Base-by-base conservation (phyloP, 2,888 invertebrate genomes). In the Dolichopus griseipennis region DNA sequence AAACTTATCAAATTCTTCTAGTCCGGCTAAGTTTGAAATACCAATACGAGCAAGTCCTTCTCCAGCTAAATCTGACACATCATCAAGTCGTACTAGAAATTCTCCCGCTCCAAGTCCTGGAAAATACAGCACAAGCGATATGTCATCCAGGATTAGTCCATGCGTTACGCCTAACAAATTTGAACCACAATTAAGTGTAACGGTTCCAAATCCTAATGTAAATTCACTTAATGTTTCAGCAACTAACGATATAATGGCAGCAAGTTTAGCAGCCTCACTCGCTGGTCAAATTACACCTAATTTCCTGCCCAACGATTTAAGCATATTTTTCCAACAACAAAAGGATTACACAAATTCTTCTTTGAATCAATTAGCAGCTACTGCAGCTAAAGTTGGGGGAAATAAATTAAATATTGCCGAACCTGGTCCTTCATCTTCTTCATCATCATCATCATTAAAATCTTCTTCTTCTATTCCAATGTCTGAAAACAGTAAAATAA, bases 1-100 rank as follows among this genome's bases (percentile, higher is more conserved):
- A 34, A 77, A 80, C 68, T 78, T 81, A 66, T 79, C 81, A 22
- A 81, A 79, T 70, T 79, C 81, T 2, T 78, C 80, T 27, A 81
- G 82, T 68, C 82, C 82, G 15, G 81, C 81, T 65, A 81, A 81
- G 61, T 86, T 85, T 68, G 86, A 86, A 76, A 78, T 86, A 64
- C 85, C 86, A 2, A 83, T 85, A 66, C 78, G 82, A 6, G 80
- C 87, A 68, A 87, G 87, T 72, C 87, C 87, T 5, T 84, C 86
- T 61, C 79, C 87, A 67, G 83, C 86, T 0, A 83, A 85, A 65
- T 85, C 86, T 10, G 84, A 86, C 61, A 84, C 86, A 71, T 83
- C 86, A 8, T 85, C 86, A 2, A 86, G 85, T 72, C 84, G 85
- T 2, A 83, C 83, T 2, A 80, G 85, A 0, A 80, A 85, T 22